Base-by-base conservation (phyloP, 2,113 vertebrate species). In the Chroicocephalus ridibundus region DNA sequence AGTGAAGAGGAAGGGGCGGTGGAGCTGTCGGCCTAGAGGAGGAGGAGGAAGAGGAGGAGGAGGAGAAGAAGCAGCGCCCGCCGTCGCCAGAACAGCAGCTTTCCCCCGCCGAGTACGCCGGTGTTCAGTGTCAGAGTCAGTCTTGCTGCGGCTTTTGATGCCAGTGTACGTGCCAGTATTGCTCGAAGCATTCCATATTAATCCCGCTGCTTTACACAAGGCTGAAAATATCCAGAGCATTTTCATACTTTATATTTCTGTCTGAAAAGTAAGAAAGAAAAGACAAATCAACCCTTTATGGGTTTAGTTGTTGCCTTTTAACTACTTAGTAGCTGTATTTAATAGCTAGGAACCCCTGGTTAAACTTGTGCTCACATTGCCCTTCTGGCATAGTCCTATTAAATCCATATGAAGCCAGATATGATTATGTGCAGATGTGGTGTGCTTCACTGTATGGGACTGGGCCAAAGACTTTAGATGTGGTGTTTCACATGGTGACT, bases 1-100 rank as follows among this genome's bases (percentile, higher is more conserved):
- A 99, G 98, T 0, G 99, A 99, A 71, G 99, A 99, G 93, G 99
- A 99, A 92, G 98, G 98, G 31, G 87, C 98, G 0, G 98, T 98
- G 91, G 99, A 99, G 97, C 97, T 99, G 76, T 93, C 99, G 6
- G 97, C 99, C 31, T 99, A 98, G 92, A 22, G 82, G 38, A 18
- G 8, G 38, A 54, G 31, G 32, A 31, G 24, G 88, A 38, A 49
- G 44, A 13, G 31, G 57, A 58, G 19, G 92, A 22, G 80, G 38
- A 20, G 10, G 49, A 78, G 47, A 25, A 49, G 46, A 44, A 38
- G 54, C 66, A 60, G 52, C 0, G 3, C 76, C 57, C 1, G 5
- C 61, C 32, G 4, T 22, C 4, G 2, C 58, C 80, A 86, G 62
- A 58, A 42, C 76, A 90, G 92, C 65, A 34, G 95, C 91, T 72